phyloP scores from a whole-genome alignment of 2,888 invertebrate species.

The Athalia cordata region DNA sequence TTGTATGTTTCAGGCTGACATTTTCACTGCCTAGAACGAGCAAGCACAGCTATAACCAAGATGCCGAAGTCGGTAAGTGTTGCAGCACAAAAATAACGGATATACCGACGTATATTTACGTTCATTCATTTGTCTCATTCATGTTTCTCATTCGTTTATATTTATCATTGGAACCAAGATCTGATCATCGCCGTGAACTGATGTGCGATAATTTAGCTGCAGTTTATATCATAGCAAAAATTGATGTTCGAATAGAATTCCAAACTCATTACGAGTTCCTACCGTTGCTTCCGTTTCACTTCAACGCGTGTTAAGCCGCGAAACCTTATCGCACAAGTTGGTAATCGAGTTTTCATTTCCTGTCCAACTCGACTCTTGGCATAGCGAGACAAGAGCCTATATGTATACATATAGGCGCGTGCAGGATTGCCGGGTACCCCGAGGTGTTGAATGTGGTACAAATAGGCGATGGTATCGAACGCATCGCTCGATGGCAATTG shows the following conservation, averaged over 20 bases:
- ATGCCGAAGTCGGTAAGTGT: constrained; percentile 70
- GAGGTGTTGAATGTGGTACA: too few species aligned
- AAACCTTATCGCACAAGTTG: constrained; percentile 25
- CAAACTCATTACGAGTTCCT: neutral
- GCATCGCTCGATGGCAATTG: too few species aligned
- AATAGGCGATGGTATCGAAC: too few species aligned
- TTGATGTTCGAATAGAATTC: neutral
- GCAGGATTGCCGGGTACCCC: too few species aligned
- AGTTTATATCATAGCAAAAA: constrained; percentile 3
- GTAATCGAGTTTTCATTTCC: constrained; percentile 15
- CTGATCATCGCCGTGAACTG: too few species aligned
- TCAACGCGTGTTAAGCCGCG: neutral
- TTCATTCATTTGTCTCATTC: too few species aligned
- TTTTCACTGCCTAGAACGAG: constrained; percentile 57
- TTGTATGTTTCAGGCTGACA: constrained; percentile 64
- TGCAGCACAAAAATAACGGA: constrained; percentile 25
- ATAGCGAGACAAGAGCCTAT: too few species aligned
- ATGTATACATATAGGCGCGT: too few species aligned
- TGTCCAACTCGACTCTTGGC: neutral
- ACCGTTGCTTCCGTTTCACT: neutral
- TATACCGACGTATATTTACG: neutral
- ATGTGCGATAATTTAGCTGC: constrained; percentile 20
- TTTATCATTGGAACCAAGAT: too few species aligned
- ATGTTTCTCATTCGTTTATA: too few species aligned
- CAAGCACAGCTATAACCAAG: constrained; percentile 59